Percentiles rank a stretch among this genome's conserved stretches.
Evolutionary conservation across 2,797 vertebrate species (phyloP).

Genomic region (Atherinosoma microstoma): DNA sequence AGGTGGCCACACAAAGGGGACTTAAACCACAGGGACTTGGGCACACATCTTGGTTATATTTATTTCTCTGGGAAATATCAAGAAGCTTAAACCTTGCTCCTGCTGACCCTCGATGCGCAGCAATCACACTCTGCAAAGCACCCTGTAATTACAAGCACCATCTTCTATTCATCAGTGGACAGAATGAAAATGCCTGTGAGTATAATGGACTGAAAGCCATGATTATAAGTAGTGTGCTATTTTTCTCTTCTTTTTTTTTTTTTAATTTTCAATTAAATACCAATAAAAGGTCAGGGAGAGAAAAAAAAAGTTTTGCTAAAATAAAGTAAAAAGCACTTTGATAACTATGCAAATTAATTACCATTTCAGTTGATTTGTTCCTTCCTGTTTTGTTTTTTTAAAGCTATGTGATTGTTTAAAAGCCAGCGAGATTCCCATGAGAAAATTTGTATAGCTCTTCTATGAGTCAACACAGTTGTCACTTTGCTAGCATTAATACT

Average conservation of each 20-base stretch:
- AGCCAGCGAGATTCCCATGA: background rate
- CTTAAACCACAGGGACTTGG: slow-evolving; percentile 21
- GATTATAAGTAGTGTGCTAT: slow-evolving; percentile 28
- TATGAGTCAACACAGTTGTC: background rate
- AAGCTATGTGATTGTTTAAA: slow-evolving; percentile 20
- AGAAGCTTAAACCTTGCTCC: slow-evolving; percentile 66
- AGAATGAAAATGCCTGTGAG: slow-evolving; percentile 52
- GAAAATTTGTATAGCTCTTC: background rate
- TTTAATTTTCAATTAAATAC: slow-evolving; percentile 45
- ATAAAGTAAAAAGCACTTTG: slow-evolving; percentile 67
- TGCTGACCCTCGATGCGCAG: slow-evolving; percentile 51
- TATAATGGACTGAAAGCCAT: slow-evolving; percentile 35
- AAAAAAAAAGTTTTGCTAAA: slow-evolving; percentile 71
- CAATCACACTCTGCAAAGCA: slow-evolving; percentile 68
- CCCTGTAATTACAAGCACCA: slow-evolving; percentile 70
- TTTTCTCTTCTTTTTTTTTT: slow-evolving; percentile 41
- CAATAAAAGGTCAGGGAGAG: slow-evolving; percentile 64
- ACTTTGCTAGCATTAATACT: background rate
- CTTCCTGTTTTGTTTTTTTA: slow-evolving; percentile 10
- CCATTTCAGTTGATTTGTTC: slow-evolving; percentile 73
- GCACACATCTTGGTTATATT: slow-evolving; percentile 69
- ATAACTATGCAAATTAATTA: slow-evolving; percentile 81
- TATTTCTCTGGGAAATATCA: slow-evolving; percentile 71
- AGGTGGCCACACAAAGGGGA: slow-evolving; percentile 47
- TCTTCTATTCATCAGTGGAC: slow-evolving; percentile 67